Evolutionary conservation across 2,797 vertebrate species (phyloP), one percentile per base, ranked within the genome.

Genomic region (Mormyrops boulengeri): DNA sequence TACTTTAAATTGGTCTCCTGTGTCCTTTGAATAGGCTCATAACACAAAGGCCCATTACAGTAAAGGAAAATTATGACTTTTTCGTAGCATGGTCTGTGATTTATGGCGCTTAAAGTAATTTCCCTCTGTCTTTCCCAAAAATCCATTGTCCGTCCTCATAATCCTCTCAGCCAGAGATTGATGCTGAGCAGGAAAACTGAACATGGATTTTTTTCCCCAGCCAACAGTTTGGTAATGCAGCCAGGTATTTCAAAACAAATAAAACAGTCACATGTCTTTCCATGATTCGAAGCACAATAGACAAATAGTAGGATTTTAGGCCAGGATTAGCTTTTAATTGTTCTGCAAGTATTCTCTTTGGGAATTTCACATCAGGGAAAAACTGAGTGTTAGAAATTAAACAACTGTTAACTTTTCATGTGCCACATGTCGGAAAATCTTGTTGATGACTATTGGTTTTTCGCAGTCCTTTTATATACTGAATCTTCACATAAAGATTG

Each of bases 241-340:
- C 57, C 89, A 93, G 88, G 52, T 92, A 88, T 93, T 95, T 93
- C 93, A 91, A 92, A 93, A 92, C 93, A 93, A 95, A 94, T 94
- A 89, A 66, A 92, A 92, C 92, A 92, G 93, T 93, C 92, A 92
- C 88, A 89, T 88, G 89, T 92, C 89, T 88, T 89, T 91, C 92
- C 89, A 92, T 93, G 92, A 94, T 93, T 92, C 90, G 91, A 93
- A 93, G 91, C 91, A 94, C 92, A 88, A 91, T 92, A 92, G 92
- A 92, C 93, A 94, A 94, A 93, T 91, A 93, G 91, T 88, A 60
- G 92, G 90, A 92, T 91, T 91, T 94, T 93, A 94, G 91, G 92
- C 90, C 91, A 90, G 92, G 91, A 95, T 94, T 93, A 89, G 90
- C 88, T 90, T 94, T 93, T 92, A 93, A 94, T 93, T 90, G 89